Evolutionary conservation across 2,113 vertebrate genomes (phyloP), one percentile per base, ranked within the genome.

Genomic region (Protomyctophum bolini): DNA sequence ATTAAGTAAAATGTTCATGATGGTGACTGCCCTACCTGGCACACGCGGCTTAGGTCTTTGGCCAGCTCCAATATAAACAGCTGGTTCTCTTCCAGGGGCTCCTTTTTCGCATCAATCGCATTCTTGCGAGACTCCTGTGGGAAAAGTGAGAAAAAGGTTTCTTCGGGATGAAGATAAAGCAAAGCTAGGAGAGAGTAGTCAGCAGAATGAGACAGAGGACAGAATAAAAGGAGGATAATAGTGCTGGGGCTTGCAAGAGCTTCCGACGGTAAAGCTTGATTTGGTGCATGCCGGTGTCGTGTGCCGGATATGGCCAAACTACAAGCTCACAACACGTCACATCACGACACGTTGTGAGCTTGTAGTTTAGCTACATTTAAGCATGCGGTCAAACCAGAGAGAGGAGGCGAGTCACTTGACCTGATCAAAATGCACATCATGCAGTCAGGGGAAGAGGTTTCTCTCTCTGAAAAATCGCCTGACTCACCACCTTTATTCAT

Each of bases 61-160:
- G 93, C 91, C 75, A 94, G 79, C 7, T 92, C 89, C 72, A 87
- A 75, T 49, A 94, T 45, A 65, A 94, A 93, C 75, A 91, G 76
- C 80, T 94, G 93, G 63, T 88, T 91, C 58, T 93, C 92, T 21
- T 92, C 91, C 81, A 94, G 80, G 5, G 87, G 76, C 62, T 91
- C 88, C 56, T 41, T 56, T 74, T 91, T 92, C 50, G 91, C 91
- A 70, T 75, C 86, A 48, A 84, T 87, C 1, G 77, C 74, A 29
- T 80, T 90, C 72, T 87, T 91, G 57, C 81, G 90, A 3, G 90
- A 87, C 52, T 93, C 92, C 93, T 94, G 76, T 1, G n/a, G 8
- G 2, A n/a, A 6, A 49, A 49, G 41, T 29, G 52, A 69, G 63
- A 21, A 51, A 68, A 48, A 14, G 28, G 11, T 10, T 14, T 8